phyloP scores from a whole-genome alignment of 2,797 vertebrate species.

The Pteronotus mesoamericanus region DNA sequence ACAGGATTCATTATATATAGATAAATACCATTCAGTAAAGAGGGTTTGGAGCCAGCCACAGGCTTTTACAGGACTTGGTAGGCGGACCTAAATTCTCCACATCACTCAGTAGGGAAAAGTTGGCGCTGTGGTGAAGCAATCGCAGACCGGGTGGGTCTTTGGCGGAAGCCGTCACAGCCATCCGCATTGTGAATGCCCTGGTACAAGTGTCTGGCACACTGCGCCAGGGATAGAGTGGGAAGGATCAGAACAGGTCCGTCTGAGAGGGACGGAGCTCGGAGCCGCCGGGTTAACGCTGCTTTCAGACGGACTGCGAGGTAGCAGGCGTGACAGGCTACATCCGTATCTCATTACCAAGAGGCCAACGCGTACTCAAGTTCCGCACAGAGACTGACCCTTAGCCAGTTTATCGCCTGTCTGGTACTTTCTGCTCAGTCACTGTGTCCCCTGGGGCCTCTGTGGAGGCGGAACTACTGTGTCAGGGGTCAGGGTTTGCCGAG shows the following conservation, averaged over 20 bases:
- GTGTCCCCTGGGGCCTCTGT: background rate
- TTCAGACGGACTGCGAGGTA: background rate
- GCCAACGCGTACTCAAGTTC: too few relatives aligned
- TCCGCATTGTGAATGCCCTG: background rate
- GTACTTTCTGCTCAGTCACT: fast-evolving
- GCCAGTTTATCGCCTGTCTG: fast-evolving
- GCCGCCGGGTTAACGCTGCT: background rate
- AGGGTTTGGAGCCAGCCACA: background rate
- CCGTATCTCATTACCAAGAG: background rate
- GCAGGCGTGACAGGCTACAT: background rate
- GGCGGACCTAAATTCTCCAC: background rate
- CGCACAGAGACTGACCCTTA: background rate
- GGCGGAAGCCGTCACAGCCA: background rate
- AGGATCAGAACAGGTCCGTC: background rate
- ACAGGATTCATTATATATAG: background rate
- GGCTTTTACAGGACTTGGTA: background rate
- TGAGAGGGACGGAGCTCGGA: background rate
- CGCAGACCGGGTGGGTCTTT: background rate
- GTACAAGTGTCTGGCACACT: background rate
- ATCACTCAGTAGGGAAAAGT: background rate
- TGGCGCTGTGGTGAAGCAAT: background rate
- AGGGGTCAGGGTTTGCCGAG: background rate
- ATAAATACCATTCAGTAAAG: background rate
- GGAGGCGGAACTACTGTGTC: constrained; percentile 44
- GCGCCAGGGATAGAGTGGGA: background rate